Evolutionary conservation across 2,888 invertebrate species (phyloP).

Genomic region (Chymomyza procnemis): DNA sequence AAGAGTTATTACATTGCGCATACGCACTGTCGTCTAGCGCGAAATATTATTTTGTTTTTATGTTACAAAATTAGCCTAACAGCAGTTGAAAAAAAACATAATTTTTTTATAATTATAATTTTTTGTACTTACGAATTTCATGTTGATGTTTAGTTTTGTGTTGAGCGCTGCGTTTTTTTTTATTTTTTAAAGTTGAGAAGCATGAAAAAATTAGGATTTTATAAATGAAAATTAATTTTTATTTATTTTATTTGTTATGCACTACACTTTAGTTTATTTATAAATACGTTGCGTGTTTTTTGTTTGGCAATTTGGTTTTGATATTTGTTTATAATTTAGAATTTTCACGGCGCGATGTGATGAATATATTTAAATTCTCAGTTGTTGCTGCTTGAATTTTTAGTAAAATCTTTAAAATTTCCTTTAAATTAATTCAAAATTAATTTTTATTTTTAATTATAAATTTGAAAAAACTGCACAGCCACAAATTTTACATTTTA

Average conservation of each 20-base stretch:
- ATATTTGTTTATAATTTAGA: background rate
- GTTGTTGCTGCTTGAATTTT: background rate
- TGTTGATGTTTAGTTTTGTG: conserved; percentile 40
- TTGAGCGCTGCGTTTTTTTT: conserved; percentile 35
- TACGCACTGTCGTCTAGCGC: conserved; percentile 14
- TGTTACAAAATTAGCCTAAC: background rate
- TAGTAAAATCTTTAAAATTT: no score
- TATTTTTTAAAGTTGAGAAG: conserved; percentile 18
- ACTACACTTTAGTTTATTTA: background rate
- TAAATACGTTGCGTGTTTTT: background rate
- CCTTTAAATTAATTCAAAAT: no score
- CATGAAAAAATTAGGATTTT: conserved; percentile 31
- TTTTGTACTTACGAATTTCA: conserved; percentile 66
- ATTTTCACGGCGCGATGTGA: background rate
- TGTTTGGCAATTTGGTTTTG: background rate
- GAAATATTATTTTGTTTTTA: background rate
- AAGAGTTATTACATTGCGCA: conserved; percentile 25
- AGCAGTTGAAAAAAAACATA: background rate
- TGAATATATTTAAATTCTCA: background rate
- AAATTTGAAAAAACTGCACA: no score
- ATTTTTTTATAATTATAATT: conserved; percentile 22
- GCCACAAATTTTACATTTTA: no score
- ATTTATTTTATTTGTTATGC: background rate
- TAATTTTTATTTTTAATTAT: no score
- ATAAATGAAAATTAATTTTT: background rate